phyloP scores from a whole-genome alignment of 2,797 vertebrate species.

The Threskiornis aethiopicus region DNA sequence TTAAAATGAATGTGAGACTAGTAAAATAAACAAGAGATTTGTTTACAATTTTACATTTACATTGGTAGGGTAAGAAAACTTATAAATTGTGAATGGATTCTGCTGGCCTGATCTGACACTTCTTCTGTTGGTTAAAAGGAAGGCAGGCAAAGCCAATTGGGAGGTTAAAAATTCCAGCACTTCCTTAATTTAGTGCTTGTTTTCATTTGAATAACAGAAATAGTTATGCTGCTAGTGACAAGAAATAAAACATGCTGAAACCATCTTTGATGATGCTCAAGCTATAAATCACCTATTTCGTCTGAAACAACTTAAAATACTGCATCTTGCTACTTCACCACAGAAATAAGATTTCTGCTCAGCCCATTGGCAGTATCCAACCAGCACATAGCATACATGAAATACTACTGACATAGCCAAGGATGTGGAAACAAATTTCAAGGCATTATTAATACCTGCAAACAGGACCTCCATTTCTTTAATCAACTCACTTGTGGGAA shows the following conservation, averaged over 20 bases:
- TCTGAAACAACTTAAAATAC: background rate
- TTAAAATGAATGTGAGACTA: background rate
- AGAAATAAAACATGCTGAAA: background rate
- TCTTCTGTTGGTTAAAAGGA: background rate
- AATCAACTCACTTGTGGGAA: background rate
- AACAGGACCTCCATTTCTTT: background rate
- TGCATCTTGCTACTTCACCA: background rate
- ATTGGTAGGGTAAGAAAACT: background rate
- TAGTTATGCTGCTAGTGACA: background rate
- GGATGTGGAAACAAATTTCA: background rate
- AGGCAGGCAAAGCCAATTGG: background rate
- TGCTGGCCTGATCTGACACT: background rate
- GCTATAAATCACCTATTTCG: background rate
- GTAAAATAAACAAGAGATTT: background rate
- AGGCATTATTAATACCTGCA: background rate
- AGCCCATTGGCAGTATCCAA: background rate
- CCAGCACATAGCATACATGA: background rate
- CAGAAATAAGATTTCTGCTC: background rate
- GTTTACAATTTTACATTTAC: background rate
- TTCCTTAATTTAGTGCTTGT: background rate
- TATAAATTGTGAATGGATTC: background rate
- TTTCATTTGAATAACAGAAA: background rate
- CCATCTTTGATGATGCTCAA: background rate
- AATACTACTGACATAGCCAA: background rate
- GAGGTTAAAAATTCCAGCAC: background rate